Percentiles rank a stretch among this genome's conserved stretches.
phyloP scores from a whole-genome alignment of 2,113 vertebrate genomes.

The Bubalus kerabau region DNA sequence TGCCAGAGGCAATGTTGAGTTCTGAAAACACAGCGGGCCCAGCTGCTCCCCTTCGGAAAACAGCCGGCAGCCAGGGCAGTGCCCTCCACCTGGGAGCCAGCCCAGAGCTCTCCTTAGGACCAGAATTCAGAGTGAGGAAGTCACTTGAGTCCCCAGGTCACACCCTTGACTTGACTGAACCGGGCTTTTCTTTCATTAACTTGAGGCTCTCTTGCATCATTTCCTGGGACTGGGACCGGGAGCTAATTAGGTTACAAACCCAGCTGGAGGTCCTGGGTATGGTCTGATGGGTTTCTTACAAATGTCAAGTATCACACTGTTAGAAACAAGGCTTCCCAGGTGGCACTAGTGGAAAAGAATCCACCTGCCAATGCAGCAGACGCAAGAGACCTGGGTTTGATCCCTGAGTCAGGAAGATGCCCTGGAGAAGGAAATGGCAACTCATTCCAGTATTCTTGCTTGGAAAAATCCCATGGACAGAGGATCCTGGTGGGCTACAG shows the following conservation, averaged over 20 bases:
- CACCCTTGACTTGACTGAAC: neutral
- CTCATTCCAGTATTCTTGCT: neutral
- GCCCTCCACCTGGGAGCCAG: neutral
- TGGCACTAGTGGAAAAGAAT: neutral
- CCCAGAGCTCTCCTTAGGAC: neutral
- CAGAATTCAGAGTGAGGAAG: neutral
- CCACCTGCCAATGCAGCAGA: neutral
- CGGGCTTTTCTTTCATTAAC: neutral
- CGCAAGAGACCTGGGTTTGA: neutral
- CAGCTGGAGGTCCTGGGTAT: neutral
- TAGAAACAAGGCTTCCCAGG: neutral
- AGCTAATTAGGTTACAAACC: neutral
- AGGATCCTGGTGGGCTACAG: neutral
- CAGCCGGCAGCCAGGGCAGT: neutral
- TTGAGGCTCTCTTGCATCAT: neutral
- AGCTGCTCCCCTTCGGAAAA: constrained; percentile 58
- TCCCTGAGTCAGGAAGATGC: neutral
- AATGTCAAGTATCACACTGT: neutral
- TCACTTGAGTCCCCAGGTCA: neutral
- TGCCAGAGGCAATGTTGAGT: constrained; percentile 39
- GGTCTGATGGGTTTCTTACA: neutral
- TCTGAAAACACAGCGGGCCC: constrained; percentile 53
- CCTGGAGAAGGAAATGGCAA: neutral
- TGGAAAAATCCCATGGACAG: neutral
- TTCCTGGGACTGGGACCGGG: neutral